These are phyloP conservation scores for Drosophila lacertosa DNA, from an alignment of 1,140 invertebrate species.

Conservation along the genomic window DNA sequence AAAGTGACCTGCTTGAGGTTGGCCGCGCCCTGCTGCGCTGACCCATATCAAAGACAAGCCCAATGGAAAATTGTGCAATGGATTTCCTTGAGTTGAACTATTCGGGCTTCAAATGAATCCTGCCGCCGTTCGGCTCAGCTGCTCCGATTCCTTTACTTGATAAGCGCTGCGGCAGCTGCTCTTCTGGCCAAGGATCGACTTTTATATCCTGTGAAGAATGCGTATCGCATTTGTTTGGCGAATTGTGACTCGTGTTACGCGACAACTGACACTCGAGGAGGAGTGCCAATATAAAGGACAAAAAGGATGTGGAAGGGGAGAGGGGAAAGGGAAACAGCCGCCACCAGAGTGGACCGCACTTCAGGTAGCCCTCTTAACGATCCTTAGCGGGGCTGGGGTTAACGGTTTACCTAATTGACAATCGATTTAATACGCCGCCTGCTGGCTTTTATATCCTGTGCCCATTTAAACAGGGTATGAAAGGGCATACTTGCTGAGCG, in stretches of 20 bases:
- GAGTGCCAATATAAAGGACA: neutral
- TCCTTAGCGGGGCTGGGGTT: conserved; percentile 23
- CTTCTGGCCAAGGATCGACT: conserved; percentile 7
- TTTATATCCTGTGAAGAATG: neutral
- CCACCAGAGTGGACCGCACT: neutral
- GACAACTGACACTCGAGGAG: conserved; percentile 52
- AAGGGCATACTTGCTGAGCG: conserved; percentile 38
- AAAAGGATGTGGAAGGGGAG: neutral
- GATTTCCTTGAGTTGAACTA: neutral
- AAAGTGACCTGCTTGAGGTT: conserved; percentile 20
- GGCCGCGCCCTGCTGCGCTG: conserved; percentile 12
- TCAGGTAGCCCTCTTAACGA: conserved; percentile 44
- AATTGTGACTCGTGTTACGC: conserved; percentile 73
- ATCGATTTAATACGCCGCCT: conserved; percentile 55
- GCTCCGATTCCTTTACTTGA: conserved; percentile 43
- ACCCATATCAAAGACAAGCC: neutral
- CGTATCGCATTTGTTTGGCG: conserved; percentile 8
- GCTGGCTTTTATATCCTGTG: neutral
- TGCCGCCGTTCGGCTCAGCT: conserved; percentile 35
- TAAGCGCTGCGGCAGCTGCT: conserved; percentile 40
- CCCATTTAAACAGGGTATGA: neutral
- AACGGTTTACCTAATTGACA: conserved; percentile 63
- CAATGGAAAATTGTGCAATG: conserved; percentile 3
- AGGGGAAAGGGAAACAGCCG: neutral
- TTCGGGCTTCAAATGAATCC: conserved; percentile 10